A percentile compares a stretch with the other conserved stretches of the same genome.
Evolutionary conservation across 2,888 invertebrate species (phyloP).

Genomic region (Sphaerophoria rueppellii): DNA sequence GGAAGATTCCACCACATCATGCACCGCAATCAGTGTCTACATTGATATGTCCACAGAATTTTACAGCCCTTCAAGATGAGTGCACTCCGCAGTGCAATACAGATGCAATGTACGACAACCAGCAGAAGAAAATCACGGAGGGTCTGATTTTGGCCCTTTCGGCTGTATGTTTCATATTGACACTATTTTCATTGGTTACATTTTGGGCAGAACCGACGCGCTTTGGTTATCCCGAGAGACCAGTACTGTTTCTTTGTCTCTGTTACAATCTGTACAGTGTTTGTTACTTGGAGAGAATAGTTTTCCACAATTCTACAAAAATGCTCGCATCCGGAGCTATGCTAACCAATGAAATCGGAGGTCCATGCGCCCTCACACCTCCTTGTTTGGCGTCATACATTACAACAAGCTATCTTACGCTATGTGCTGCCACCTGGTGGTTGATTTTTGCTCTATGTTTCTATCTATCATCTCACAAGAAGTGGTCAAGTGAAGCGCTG

Average conservation of each 20-base stretch:
- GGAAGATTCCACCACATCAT: slow-evolving; percentile 78
- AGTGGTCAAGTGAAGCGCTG: slow-evolving; percentile 96
- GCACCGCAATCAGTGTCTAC: slow-evolving; percentile 65
- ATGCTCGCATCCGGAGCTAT: slow-evolving; percentile 75
- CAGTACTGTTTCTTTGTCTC: slow-evolving; percentile 93
- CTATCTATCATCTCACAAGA: slow-evolving; percentile 94
- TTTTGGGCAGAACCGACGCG: slow-evolving; percentile 94
- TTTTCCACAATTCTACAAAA: slow-evolving; percentile 81
- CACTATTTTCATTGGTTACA: slow-evolving; percentile 92
- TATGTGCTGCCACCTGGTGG: slow-evolving; percentile 94
- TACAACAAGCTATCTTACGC: slow-evolving; percentile 89
- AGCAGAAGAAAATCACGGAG: slow-evolving; percentile 88
- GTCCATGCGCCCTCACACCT: slow-evolving; percentile 83
- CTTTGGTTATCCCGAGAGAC: slow-evolving; percentile 96
- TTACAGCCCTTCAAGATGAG: slow-evolving; percentile 84
- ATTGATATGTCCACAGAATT: slow-evolving; percentile 85
- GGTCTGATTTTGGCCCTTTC: slow-evolving; percentile 91
- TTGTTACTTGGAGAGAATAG: slow-evolving; percentile 88
- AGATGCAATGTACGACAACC: slow-evolving; percentile 86
- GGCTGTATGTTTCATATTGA: slow-evolving; percentile 90
- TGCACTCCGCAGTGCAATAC: slow-evolving; percentile 86
- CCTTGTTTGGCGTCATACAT: slow-evolving; percentile 90
- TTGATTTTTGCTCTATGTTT: slow-evolving; percentile 93
- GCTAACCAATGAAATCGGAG: slow-evolving; percentile 80
- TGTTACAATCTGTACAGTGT: slow-evolving; percentile 92